phyloP scores from a whole-genome alignment of 2,888 invertebrate species.

The Pherbina coryleti region DNA sequence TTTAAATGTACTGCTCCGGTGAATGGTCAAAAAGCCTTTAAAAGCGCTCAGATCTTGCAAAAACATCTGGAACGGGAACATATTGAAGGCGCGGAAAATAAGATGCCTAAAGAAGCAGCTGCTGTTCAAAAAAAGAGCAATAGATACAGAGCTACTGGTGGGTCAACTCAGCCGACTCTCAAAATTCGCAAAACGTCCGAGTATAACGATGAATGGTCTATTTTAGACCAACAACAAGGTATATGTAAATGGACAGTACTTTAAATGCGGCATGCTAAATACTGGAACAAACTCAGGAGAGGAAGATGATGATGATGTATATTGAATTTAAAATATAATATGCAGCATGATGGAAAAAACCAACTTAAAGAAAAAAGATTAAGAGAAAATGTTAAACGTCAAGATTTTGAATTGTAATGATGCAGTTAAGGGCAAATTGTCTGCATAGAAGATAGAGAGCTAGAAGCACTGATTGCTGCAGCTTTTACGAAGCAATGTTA shows the following conservation, averaged over 20 bases:
- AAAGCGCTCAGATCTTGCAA: slow-evolving; percentile 59
- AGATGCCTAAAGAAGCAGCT: neutral
- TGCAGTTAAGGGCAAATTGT: too few species aligned
- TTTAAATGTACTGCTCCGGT: slow-evolving; percentile 68
- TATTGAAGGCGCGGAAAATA: neutral
- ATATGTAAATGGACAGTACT: slow-evolving; percentile 49
- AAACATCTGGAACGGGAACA: slow-evolving; percentile 58
- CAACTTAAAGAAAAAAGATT: neutral
- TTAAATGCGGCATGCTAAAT: slow-evolving; percentile 47
- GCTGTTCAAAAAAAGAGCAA: slow-evolving; percentile 47
- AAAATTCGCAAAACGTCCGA: slow-evolving; percentile 57
- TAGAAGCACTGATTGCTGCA: neutral
- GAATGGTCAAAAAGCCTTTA: slow-evolving; percentile 57
- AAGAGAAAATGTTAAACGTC: too few species aligned
- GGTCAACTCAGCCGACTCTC: slow-evolving; percentile 56
- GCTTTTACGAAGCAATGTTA: neutral
- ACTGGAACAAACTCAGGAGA: slow-evolving; percentile 40
- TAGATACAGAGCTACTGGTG: slow-evolving; percentile 62
- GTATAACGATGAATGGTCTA: slow-evolving; percentile 55
- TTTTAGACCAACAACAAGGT: slow-evolving; percentile 57
- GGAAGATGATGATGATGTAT: neutral
- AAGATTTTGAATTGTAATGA: too few species aligned
- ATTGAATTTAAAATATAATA: neutral
- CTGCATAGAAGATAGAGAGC: too few species aligned
- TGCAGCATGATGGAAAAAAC: neutral